Conservation (phyloP, 2,888 invertebrate genomes). For the Netelia inedita region DNA sequence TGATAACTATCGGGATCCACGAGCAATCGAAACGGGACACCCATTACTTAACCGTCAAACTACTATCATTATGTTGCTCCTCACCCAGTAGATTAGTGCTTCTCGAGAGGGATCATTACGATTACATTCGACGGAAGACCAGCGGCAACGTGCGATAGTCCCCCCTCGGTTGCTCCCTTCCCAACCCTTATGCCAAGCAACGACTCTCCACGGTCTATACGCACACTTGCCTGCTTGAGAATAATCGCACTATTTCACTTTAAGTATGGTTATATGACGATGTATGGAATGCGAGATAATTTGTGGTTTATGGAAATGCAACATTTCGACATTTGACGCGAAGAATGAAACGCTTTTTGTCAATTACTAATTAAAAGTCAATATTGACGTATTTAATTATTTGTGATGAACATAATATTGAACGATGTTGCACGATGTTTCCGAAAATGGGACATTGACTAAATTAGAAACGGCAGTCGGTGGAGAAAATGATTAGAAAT, state of each 20-base stretch:
- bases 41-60: conserved; percentile 81
- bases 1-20: conserved; percentile 81
- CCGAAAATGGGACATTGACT: no score
- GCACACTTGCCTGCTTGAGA: neutral
- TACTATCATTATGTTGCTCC: conserved; percentile 80
- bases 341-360: no score
- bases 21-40: conserved; percentile 81
- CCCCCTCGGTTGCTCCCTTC: no score
- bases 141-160: conserved; percentile 61
- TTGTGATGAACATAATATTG: no score
- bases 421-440: no score
- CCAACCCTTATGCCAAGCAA: conserved; percentile 7
- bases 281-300: neutral
- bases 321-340: no score
- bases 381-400: no score
- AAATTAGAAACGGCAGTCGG: no score
- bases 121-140: conserved; percentile 69
- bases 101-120: conserved; percentile 71
- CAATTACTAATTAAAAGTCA: no score
- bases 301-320: no score
- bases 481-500: no score
- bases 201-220: neutral
- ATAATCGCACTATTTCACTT: conserved; percentile 25
- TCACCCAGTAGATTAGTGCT: conserved; percentile 72
- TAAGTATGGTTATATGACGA: neutral